Percentiles rank a stretch among this genome's conserved stretches.
Conservation (phyloP, 2,888 invertebrate species). For the Allacma fusca region DNA sequence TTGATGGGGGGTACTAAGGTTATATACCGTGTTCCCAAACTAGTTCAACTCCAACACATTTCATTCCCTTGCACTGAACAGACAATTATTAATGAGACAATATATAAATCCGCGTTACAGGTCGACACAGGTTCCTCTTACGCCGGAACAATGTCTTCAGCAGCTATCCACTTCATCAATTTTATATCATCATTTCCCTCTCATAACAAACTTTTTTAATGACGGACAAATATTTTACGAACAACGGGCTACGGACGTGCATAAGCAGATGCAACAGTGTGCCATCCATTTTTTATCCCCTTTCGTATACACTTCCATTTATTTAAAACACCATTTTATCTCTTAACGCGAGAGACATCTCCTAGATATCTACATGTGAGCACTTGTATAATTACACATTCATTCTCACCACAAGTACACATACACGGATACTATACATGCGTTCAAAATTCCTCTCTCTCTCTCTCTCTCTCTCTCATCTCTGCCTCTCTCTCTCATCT, state of each 20-base stretch:
- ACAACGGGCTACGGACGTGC: background rate
- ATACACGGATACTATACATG: no score
- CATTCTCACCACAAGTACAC: no score
- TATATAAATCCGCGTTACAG: slow-evolving; percentile 41
- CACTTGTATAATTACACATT: no score
- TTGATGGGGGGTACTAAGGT: slow-evolving; percentile 45
- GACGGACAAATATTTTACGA: slow-evolving; percentile 33
- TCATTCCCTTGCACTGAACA: slow-evolving; percentile 35
- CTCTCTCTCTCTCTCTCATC: no score
- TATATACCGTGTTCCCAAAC: background rate
- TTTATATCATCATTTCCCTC: slow-evolving; percentile 28
- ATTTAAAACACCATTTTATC: slow-evolving; percentile 17
- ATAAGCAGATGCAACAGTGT: background rate
- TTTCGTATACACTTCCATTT: background rate
- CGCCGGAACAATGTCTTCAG: slow-evolving; percentile 27
- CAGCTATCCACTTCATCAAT: slow-evolving; percentile 30
- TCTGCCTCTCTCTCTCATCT: no score
- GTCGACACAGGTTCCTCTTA: slow-evolving; percentile 41
- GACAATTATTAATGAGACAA: slow-evolving; percentile 49
- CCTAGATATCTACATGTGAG: background rate
- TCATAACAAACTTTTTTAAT: slow-evolving; percentile 33
- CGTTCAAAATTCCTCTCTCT: no score
- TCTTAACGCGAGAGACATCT: background rate
- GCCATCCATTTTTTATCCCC: background rate
- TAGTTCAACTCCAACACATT: slow-evolving; percentile 33